phyloP scores from a whole-genome alignment of 2,888 invertebrate species.

The Trichogramma dendrolimi region DNA sequence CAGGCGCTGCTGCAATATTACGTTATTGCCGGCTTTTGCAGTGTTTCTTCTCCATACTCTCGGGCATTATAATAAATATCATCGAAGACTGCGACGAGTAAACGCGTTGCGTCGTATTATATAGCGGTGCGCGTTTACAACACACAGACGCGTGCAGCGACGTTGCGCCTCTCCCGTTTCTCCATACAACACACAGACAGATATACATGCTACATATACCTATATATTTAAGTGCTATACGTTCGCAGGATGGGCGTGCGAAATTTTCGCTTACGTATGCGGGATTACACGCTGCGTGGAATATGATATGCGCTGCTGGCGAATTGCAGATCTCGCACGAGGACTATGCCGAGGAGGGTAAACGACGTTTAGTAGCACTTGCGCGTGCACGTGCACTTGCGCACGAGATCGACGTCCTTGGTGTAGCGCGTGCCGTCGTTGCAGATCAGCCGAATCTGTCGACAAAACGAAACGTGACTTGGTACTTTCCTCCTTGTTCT shows the following conservation, averaged over 20 bases:
- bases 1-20: too few species aligned
- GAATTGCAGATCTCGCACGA: not conserved
- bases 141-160: too few species aligned
- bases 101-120: too few species aligned
- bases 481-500: not conserved
- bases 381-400: conserved; percentile 93
- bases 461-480: conserved; percentile 28
- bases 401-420: conserved; percentile 93
- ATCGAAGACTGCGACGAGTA: too few species aligned
- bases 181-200: too few species aligned
- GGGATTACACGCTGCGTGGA: not conserved
- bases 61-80: too few species aligned
- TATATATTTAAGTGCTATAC: too few species aligned
- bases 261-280: not conserved
- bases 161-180: too few species aligned
- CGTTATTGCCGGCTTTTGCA: too few species aligned
- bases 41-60: too few species aligned
- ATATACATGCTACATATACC: too few species aligned
- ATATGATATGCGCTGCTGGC: conserved; percentile 5
- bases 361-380: conserved; percentile 66
- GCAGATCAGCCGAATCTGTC: conserved; percentile 83
- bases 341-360: not conserved
- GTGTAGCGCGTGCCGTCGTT: conserved; percentile 88
- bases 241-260: not conserved
- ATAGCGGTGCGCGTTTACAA: too few species aligned